These are phyloP conservation scores for Metopolophium dirhodum DNA, from an alignment of 1,140 invertebrate genomes.

Conservation along the genomic window DNA sequence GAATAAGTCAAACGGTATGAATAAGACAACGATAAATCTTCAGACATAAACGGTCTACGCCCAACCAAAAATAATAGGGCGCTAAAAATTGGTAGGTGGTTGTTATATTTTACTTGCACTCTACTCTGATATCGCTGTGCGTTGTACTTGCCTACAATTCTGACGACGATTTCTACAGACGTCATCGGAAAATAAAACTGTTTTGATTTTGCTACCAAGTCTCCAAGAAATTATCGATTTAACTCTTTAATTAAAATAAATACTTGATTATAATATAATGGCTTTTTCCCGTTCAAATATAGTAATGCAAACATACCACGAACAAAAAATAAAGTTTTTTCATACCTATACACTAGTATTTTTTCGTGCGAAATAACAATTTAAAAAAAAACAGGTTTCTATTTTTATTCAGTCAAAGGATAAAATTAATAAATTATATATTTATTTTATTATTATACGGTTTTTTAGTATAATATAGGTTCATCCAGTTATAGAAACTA, in stretches of 20 bases:
- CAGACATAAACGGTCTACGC: not conserved
- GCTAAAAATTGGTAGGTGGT: not conserved
- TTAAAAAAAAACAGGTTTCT: not conserved
- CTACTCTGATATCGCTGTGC: not conserved
- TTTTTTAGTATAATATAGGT: not conserved
- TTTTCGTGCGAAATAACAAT: not conserved
- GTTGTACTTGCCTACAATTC: not conserved
- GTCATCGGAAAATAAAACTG: not conserved
- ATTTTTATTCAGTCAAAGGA: not conserved
- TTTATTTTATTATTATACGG: not conserved
- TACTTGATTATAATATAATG: too few relatives aligned
- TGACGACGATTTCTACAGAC: not conserved
- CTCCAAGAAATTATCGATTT: not conserved
- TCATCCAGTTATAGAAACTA: not conserved
- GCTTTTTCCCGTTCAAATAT: not conserved
- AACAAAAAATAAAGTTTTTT: not conserved
- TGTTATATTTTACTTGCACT: not conserved
- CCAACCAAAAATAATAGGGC: slow-evolving; percentile 27
- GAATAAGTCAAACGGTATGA: not conserved
- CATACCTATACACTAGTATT: too few relatives aligned
- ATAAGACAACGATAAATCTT: not conserved
- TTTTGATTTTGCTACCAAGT: not conserved
- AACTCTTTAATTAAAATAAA: not conserved
- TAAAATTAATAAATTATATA: not conserved
- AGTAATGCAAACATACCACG: not conserved